These are phyloP conservation scores for Trachelipus rathkii DNA, from an alignment of 1,140 invertebrate species.

Conservation along the genomic window DNA sequence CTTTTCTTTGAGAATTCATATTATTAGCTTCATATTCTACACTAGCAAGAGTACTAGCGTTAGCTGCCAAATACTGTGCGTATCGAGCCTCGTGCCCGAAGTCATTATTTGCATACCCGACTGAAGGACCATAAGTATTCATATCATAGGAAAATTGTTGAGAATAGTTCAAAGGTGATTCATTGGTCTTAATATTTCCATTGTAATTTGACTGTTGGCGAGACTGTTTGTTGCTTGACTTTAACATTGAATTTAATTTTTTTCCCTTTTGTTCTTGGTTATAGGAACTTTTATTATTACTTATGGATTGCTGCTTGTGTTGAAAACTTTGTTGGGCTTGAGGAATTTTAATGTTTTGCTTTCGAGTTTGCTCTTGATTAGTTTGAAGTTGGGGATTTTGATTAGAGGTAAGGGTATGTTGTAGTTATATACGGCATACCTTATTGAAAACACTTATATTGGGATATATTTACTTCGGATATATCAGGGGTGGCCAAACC, in stretches of 20 bases:
- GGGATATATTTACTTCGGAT: too few species aligned
- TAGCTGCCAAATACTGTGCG: slow-evolving; percentile 43
- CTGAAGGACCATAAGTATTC: slow-evolving; percentile 7
- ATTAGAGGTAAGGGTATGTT: too few species aligned
- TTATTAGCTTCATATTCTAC: slow-evolving; percentile 33
- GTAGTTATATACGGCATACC: too few species aligned
- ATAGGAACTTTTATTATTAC: not conserved
- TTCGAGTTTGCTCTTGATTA: slow-evolving; percentile 9
- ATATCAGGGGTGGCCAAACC: too few species aligned
- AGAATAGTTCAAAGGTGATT: not conserved
- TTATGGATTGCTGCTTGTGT: not conserved
- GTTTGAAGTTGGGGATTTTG: too few species aligned
- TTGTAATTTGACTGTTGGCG: not conserved
- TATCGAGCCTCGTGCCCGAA: slow-evolving; percentile 41
- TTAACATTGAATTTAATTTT: not conserved
- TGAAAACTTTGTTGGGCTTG: not conserved
- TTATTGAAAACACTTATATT: too few species aligned
- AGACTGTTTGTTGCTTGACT: not conserved
- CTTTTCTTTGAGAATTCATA: slow-evolving; percentile 1
- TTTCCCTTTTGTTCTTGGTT: not conserved
- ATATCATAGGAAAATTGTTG: not conserved
- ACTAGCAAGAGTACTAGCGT: slow-evolving; percentile 32
- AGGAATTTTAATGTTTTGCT: not conserved
- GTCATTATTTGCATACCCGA: not conserved
- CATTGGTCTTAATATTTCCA: not conserved